Evolutionary conservation across 2,888 invertebrate species (phyloP), one percentile per base, ranked within the genome.

Genomic region (Sericinus montela): DNA sequence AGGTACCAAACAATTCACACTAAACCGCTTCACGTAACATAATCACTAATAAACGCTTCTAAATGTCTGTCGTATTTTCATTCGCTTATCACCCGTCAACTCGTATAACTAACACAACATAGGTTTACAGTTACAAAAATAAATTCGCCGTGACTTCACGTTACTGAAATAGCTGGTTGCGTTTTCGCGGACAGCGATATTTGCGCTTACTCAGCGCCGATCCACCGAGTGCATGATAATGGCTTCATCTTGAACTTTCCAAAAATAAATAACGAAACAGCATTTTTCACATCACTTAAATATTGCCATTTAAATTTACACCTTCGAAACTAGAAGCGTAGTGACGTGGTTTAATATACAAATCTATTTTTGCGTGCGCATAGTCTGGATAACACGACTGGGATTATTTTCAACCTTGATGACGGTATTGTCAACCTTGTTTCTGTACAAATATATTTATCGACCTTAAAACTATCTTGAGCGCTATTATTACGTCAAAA

Each of bases 371-470:
- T 60, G 73, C 63, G 54, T 60, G 56, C 60, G 63, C 54, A 49
- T 54, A 56, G 69, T 71, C 70, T 69, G 68, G 69, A 80, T 74
- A 74, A 66, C 66, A 62, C 60, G 64, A 58, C 67, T 62, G 65
- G 65, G 69, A 75, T 80, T 80, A 80, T 80, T 80, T 74, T 59
- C 63, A 73, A 82, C 83, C 82, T 84, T 82, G 80, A 80, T 85
- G 85, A 82, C 86, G 83, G 67, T 78, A 78, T 75, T 79, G 77
- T 78, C 79, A 80, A 81, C 87, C 87, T 86, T 80, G 86, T 67
- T 65, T 50, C 56, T 62, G 66, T 64, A 68, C 72, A 76, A 79
- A 78, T 75, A 78, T 67, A 69, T 69, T 58, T 62, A 67, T 63
- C 66, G 72, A 69, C 74, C 76, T 78, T 65, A 63, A 48, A 58